Conservation (phyloP, 1,140 invertebrate species). For the Leptoteleia sp. region DNA sequence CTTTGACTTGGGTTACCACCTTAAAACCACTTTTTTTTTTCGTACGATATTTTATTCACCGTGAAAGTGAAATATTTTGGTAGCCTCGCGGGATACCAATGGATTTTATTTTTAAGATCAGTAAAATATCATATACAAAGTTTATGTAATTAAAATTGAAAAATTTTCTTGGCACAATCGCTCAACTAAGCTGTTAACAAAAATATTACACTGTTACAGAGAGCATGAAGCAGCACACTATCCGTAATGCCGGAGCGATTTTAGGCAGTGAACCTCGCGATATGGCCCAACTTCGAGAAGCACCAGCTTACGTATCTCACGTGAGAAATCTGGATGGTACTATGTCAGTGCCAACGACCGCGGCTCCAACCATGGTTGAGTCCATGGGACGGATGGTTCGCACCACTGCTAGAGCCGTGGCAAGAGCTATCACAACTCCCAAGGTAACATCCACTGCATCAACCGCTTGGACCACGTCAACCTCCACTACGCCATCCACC, state of each 20-base stretch:
- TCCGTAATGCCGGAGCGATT: constrained; percentile 84
- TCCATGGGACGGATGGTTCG: constrained; percentile 74
- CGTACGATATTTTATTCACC: too few relatives aligned
- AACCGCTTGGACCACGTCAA: constrained; percentile 51
- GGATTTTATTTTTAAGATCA: too few relatives aligned
- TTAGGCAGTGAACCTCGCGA: constrained; percentile 82
- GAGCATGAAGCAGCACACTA: constrained; percentile 83
- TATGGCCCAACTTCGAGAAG: constrained; percentile 72
- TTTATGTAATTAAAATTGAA: too few relatives aligned
- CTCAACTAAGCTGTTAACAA: too few relatives aligned
- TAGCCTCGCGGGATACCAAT: too few relatives aligned
- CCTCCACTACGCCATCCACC: constrained; percentile 53
- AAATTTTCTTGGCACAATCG: too few relatives aligned
- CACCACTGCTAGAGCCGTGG: constrained; percentile 76
- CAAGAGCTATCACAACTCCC: constrained; percentile 73
- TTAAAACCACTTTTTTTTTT: too few relatives aligned
- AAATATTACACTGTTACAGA: constrained; percentile 76
- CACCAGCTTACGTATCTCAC: constrained; percentile 64
- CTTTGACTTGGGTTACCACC: too few relatives aligned
- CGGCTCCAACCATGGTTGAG: constrained; percentile 70
- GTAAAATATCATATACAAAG: too few relatives aligned
- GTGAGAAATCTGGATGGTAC: constrained; percentile 51
- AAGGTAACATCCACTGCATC: constrained; percentile 70
- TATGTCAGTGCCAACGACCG: constrained; percentile 62
- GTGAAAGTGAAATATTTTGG: too few relatives aligned